Evolutionary conservation across 2,888 invertebrate species (phyloP).

Genomic region (Oscheius onirici): DNA sequence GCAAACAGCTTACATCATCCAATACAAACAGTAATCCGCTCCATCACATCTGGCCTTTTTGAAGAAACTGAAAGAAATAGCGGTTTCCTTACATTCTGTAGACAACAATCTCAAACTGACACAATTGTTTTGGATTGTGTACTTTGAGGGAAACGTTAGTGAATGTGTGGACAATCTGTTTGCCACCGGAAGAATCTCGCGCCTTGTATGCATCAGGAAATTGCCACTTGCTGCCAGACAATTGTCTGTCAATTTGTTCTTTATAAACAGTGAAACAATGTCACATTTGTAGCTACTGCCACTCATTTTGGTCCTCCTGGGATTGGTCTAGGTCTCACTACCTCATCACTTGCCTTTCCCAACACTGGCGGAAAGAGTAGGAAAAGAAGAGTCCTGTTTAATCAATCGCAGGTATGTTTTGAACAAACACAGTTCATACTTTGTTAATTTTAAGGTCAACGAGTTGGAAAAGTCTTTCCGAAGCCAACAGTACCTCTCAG

Average conservation of each 20-base stretch:
- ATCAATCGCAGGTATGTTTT: slow-evolving; percentile 78
- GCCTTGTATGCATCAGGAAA: slow-evolving; percentile 31
- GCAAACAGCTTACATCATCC: slow-evolving; percentile 31
- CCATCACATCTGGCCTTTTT: neutral
- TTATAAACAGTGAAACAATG: slow-evolving; percentile 14
- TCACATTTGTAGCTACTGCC: slow-evolving; percentile 29
- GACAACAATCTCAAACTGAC: no score
- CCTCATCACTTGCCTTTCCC: slow-evolving; percentile 2
- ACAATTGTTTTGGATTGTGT: slow-evolving; percentile 14
- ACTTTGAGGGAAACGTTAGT: neutral
- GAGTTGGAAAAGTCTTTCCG: slow-evolving; percentile 84
- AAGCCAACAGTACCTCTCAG: slow-evolving; percentile 87
- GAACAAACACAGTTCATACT: neutral
- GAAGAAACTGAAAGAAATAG: neutral
- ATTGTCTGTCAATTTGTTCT: slow-evolving; percentile 19
- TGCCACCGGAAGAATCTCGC: slow-evolving; percentile 33
- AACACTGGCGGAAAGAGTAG: slow-evolving; percentile 71
- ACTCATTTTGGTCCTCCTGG: slow-evolving; percentile 23
- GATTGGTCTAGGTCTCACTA: neutral
- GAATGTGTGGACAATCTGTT: slow-evolving; percentile 13
- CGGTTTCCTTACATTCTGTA: neutral
- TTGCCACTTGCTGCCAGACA: slow-evolving; percentile 32
- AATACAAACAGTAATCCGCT: slow-evolving; percentile 25
- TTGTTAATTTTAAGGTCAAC: slow-evolving; percentile 33
- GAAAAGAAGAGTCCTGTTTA: slow-evolving; percentile 90